Conservation (phyloP, 37 sponge, comb jelly and placozoan genomes). For the Hormiphora californensis region DNA sequence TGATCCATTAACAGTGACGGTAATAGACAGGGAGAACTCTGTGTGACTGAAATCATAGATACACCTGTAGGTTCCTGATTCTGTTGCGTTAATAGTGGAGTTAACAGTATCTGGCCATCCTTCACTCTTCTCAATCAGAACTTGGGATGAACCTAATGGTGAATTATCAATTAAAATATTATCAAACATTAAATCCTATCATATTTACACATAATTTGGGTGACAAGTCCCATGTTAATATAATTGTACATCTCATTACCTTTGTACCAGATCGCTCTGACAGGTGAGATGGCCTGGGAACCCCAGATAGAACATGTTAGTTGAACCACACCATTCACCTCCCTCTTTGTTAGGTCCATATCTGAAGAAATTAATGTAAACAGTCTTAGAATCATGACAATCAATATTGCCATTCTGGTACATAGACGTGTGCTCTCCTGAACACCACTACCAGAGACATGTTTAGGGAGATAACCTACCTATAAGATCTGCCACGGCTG, state of each 20-base stretch:
- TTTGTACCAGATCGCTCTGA: not conserved
- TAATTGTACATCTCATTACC: not conserved
- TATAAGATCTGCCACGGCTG: not conserved
- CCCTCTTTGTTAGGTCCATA: not conserved
- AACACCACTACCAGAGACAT: not conserved
- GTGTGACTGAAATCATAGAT: not conserved
- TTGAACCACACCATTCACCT: not conserved
- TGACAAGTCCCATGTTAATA: not conserved
- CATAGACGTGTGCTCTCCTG: too few relatives aligned
- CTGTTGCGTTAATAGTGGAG: not conserved
- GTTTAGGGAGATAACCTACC: too few relatives aligned
- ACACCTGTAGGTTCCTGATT: not conserved
- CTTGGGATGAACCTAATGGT: not conserved
- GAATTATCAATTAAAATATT: not conserved
- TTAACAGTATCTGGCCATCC: slow-evolving; percentile 30
- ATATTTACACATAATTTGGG: not conserved
- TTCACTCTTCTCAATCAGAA: not conserved
- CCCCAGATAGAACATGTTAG: not conserved
- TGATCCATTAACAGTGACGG: not conserved
- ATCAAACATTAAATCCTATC: not conserved
- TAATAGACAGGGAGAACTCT: slow-evolving; percentile 16
- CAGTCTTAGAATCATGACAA: too few relatives aligned
- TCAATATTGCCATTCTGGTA: too few relatives aligned
- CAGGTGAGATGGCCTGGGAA: not conserved
- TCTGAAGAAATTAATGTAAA: too few relatives aligned